Base-by-base conservation (phyloP, 2,113 vertebrate species). In the Oncorhynchus clarkii region DNA sequence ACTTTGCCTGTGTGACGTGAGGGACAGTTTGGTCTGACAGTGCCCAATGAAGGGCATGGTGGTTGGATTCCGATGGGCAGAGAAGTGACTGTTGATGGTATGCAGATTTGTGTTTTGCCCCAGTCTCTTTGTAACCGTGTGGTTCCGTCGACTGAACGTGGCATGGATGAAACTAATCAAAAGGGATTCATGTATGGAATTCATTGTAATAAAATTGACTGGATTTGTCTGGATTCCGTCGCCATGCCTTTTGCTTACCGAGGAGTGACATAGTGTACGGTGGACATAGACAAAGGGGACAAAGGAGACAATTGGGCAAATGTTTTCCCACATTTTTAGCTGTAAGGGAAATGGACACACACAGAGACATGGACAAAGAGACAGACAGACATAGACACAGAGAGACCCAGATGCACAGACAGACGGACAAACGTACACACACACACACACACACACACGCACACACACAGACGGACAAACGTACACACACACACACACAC, bases 321-420 rank as follows among this genome's bases (percentile, higher is more conserved):
- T 8, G 81, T 92, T 90, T 92, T 92, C 90, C 90, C 90, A 92
- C 90, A 91, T 84, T 88, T 88, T 85, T 79, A 80, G 89, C 85
- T 89, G 88, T 87, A 86, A 87, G 22, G 80, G 85, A 88, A 91
- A 88, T 85, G 88, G 88, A 90, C 90, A 88, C 90, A 89, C 88
- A 90, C 86, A 90, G 88, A 88, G 85, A 85, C 77, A 62, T 62
- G 84, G 78, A 91, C 89, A 92, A 91, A 91, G 84, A 84, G 31
- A 84, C 83, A 85, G 87, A 88, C 89, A 91, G 88, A 87, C 60
- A 67, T 3, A 67, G 11, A 54, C 22, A 74, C 80, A 73, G 82
- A 84, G 82, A 85, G 84, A 88, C 89, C 90, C 87, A 87, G 27
- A 67, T 4, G 48, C 22, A 54, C 39, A 74, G 16, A 69, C 16